Evolutionary conservation across 2,797 vertebrate species (phyloP).

Genomic region (Pterois miles): DNA sequence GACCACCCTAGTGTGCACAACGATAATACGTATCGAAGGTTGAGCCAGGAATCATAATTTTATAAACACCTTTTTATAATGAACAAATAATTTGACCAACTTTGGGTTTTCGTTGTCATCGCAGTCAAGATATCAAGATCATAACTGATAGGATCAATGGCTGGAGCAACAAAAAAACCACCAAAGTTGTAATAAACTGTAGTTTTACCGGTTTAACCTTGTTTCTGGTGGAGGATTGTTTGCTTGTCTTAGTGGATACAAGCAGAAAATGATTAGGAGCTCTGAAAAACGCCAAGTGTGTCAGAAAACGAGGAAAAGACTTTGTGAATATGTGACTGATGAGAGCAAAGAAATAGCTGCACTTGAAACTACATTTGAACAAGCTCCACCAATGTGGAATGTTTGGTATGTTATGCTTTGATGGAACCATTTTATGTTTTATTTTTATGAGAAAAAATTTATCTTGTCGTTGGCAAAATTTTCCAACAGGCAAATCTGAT

Average conservation of each 20-base stretch:
- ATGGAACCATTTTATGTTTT: neutral
- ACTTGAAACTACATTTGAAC: neutral
- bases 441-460: neutral
- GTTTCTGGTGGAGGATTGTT: neutral
- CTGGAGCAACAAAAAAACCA: no score
- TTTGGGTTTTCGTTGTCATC: no score
- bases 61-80: no score
- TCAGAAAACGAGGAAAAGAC: neutral
- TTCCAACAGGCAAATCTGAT: neutral
- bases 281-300: neutral
- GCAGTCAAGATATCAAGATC: neutral
- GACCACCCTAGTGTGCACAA: no score
- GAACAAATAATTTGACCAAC: no score
- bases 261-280: neutral
- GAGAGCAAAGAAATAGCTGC: neutral
- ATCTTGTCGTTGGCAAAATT: neutral
- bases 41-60: no score
- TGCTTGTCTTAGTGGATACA: no score
- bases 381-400: neutral
- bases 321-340: neutral
- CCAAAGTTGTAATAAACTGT: neutral
- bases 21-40: no score
- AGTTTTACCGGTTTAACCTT: neutral
- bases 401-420: neutral
- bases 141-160: neutral